Conservation (phyloP, 1,140 invertebrate genomes). For the Laupala kohalensis region DNA sequence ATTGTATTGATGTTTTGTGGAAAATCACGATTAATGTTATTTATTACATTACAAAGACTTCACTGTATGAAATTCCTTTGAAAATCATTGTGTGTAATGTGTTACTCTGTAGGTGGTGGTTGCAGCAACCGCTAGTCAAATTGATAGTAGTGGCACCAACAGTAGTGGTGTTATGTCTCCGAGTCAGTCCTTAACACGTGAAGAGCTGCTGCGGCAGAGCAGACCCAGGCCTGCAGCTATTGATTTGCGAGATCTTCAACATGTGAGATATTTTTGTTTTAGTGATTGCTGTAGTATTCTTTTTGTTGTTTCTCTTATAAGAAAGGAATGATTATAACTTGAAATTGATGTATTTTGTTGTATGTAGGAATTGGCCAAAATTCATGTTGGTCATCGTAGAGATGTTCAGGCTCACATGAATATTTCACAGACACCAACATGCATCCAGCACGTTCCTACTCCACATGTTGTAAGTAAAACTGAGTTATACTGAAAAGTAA, state of each 20-base stretch:
- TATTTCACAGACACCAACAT: background rate
- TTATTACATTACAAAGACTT: no score
- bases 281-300: no score
- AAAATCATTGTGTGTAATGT: no score
- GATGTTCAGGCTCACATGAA: background rate
- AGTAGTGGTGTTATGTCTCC: slow-evolving; percentile 15
- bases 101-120: background rate
- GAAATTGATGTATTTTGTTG: background rate
- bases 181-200: slow-evolving; percentile 2
- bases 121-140: background rate
- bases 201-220: slow-evolving; percentile 1
- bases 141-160: slow-evolving; percentile 5
- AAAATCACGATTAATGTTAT: no score
- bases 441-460: background rate
- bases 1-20: no score
- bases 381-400: slow-evolving; percentile 7
- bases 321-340: background rate
- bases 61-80: no score
- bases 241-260: slow-evolving; percentile 30
- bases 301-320: background rate
- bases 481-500: no score
- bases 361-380: slow-evolving; percentile 15
- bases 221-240: slow-evolving; percentile 22
- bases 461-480: background rate
- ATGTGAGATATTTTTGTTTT: no score